Percentiles rank a stretch among this genome's conserved stretches.
phyloP scores from a whole-genome alignment of 2,888 invertebrate genomes.

The Morpho achilles region DNA sequence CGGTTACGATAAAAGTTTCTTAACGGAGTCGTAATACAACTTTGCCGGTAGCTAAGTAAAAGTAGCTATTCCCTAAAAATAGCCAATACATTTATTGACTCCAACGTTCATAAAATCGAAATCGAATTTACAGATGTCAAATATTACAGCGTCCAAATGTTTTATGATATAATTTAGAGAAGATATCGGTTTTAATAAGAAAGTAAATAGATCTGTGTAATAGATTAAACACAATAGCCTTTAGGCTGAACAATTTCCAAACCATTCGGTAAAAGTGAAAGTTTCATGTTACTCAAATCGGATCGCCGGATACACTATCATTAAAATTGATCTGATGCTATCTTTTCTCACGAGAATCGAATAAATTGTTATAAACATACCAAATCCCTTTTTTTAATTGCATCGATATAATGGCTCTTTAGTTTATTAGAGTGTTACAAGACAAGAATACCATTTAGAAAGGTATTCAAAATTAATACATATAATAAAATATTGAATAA shows the following conservation, averaged over 20 bases:
- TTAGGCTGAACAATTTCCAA: constrained; percentile 17
- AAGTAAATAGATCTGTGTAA: constrained; percentile 1
- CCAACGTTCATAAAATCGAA: no score
- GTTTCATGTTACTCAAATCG: constrained; percentile 11
- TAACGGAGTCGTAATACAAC: no score
- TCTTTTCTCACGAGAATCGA: constrained; percentile 9
- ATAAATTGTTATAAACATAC: constrained; percentile 3
- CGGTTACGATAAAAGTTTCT: no score
- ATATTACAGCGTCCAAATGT: background rate
- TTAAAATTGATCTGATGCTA: constrained; percentile 13
- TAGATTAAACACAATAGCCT: constrained; percentile 7
- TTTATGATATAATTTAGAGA: background rate
- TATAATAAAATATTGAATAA: no score
- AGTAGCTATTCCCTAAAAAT: no score
- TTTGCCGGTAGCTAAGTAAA: no score
- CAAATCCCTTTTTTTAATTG: constrained; percentile 1
- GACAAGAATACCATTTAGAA: no score
- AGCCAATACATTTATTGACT: no score
- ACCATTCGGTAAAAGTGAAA: constrained; percentile 15
- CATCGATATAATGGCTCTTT: background rate
- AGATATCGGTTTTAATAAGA: constrained; percentile 1
- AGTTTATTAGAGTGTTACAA: no score
- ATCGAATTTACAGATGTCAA: no score
- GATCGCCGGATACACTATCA: constrained; percentile 14
- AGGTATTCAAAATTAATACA: no score